A percentile compares a stretch with the other conserved stretches of the same genome.
Conservation (phyloP, 30 jellyfish, hydroid and myxozoan genomes). For the Aurelia coerulea region DNA sequence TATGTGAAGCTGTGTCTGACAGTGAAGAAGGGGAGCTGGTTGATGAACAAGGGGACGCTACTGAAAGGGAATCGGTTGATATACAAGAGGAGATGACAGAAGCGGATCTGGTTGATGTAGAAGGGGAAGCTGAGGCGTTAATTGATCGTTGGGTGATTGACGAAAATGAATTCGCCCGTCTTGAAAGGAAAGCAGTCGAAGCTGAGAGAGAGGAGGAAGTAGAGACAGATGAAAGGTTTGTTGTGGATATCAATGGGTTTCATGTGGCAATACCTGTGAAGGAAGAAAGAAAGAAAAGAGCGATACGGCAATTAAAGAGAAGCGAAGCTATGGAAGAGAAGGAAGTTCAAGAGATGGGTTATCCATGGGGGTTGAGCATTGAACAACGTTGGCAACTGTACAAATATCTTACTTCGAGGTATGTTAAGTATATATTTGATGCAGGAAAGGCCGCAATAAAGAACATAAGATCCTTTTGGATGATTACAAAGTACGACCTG, state of each 20-base stretch:
- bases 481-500: no score
- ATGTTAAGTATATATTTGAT: background rate
- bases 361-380: constrained; percentile 56
- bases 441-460: background rate
- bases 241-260: constrained; percentile 24
- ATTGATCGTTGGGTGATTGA: constrained; percentile 79
- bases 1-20: no score
- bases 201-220: background rate
- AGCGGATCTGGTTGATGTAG: constrained; percentile 40
- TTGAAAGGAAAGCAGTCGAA: constrained; percentile 44
- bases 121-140: constrained; percentile 82
- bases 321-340: constrained; percentile 27
- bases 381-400: constrained; percentile 67
- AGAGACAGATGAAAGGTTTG: background rate
- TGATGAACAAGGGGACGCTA: background rate
- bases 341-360: constrained; percentile 35
- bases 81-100: constrained; percentile 60
- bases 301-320: constrained; percentile 20
- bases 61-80: constrained; percentile 35
- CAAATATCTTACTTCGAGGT: constrained; percentile 37
- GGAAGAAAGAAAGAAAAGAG: constrained; percentile 23
- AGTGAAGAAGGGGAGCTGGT: no score
- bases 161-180: constrained; percentile 19
- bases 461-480: no score
- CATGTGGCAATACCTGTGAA: constrained; percentile 23